phyloP scores from a whole-genome alignment of 2,797 vertebrate species.

The Cryptoprocta ferox region DNA sequence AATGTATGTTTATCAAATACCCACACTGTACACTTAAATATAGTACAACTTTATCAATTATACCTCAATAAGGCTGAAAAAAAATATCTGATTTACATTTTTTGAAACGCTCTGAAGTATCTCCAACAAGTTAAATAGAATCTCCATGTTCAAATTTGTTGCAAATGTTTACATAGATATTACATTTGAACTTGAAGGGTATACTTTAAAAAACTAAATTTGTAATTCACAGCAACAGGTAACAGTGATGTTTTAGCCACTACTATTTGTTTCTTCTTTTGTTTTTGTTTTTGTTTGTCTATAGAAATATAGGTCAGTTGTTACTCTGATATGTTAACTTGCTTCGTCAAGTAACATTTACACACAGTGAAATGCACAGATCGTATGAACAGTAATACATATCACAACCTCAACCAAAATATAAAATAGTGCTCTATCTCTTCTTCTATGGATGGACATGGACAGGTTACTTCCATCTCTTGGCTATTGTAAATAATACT shows the following conservation, averaged over 20 bases:
- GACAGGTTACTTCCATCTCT: background rate
- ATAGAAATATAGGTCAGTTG: background rate
- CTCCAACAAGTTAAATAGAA: background rate
- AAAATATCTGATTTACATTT: constrained; percentile 18
- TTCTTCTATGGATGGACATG: background rate
- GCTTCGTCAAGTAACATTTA: background rate
- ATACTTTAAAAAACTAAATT: background rate
- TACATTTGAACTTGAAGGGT: background rate
- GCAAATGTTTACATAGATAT: background rate
- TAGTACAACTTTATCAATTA: background rate
- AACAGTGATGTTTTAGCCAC: background rate
- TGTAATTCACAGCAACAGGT: background rate
- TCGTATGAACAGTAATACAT: background rate
- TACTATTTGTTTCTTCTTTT: background rate
- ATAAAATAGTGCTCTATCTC: background rate
- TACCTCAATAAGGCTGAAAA: background rate
- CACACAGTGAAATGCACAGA: background rate
- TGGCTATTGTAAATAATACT: background rate
- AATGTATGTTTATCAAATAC: background rate
- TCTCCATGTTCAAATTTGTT: background rate
- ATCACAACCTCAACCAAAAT: background rate
- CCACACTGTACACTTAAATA: background rate
- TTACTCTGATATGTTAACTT: background rate
- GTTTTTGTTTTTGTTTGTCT: background rate
- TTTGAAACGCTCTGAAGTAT: constrained; percentile 1